Evolutionary conservation across 2,888 invertebrate genomes (phyloP).

Genomic region (Hecatera dysodea): DNA sequence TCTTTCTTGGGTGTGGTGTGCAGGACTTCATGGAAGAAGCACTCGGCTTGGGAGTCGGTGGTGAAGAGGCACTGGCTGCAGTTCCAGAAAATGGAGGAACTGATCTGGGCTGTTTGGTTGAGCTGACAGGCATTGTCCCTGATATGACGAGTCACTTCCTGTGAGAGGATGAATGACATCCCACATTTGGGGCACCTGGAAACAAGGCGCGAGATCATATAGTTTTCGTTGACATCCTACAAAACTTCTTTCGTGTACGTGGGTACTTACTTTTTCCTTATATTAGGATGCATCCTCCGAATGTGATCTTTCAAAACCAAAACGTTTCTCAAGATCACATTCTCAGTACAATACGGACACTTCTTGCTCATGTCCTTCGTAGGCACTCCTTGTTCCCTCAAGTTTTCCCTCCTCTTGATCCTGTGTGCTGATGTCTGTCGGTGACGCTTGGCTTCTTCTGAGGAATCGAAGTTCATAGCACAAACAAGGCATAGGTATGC

Average conservation of each 20-base stretch:
- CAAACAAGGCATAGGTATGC: conserved; percentile 93
- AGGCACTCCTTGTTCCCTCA: conserved; percentile 79
- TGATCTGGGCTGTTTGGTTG: conserved; percentile 67
- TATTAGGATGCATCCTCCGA: conserved; percentile 91
- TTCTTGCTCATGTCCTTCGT: conserved; percentile 85
- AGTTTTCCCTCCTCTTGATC: conserved; percentile 88
- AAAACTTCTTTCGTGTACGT: not conserved
- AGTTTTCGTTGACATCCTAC: not conserved
- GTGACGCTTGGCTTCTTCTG: conserved; percentile 92
- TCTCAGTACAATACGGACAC: conserved; percentile 91
- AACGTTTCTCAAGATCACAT: conserved; percentile 87
- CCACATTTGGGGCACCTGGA: conserved; percentile 94
- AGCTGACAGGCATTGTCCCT: conserved; percentile 91
- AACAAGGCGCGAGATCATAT: conserved; percentile 63
- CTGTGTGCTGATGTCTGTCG: conserved; percentile 92
- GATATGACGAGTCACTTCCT: conserved; percentile 94
- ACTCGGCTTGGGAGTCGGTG: conserved; percentile 93
- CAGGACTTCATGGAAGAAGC: conserved; percentile 93
- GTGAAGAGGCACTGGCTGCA: conserved; percentile 92
- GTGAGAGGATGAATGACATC: conserved; percentile 92
- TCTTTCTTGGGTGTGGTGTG: conserved; percentile 89
- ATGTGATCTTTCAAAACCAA: conserved; percentile 92
- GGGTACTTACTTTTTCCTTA: conserved; percentile 91
- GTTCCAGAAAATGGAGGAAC: conserved; percentile 83
- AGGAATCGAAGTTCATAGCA: conserved; percentile 91